Evolutionary conservation across 2,113 vertebrate genomes (phyloP).

Genomic region (Bufo bufo): DNA sequence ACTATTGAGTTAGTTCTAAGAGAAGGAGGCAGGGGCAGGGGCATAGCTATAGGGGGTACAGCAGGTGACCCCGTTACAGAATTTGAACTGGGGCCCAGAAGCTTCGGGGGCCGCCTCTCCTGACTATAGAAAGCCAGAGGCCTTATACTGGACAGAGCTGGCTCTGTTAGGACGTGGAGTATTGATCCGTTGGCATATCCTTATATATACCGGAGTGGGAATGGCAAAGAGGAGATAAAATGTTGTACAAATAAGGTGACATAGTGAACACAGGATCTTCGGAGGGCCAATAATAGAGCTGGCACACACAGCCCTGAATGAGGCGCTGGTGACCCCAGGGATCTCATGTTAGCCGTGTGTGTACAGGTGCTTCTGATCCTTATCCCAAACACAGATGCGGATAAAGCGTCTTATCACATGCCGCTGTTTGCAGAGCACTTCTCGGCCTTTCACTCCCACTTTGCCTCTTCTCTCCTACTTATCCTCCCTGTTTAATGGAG

Average conservation of each 20-base stretch:
- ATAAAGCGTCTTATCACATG: constrained; percentile 53
- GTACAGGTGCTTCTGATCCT: constrained; percentile 56
- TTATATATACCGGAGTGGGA: not conserved
- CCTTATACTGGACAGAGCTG: not conserved
- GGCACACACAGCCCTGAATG: constrained; percentile 28
- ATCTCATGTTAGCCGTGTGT: constrained; percentile 42
- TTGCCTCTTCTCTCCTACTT: constrained; percentile 44
- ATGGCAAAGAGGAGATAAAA: not conserved
- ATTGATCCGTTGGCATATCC: not conserved
- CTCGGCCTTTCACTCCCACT: constrained; percentile 40
- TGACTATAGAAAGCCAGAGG: not conserved
- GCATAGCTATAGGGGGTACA: too few species aligned
- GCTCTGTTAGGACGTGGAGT: not conserved
- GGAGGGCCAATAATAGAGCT: constrained; percentile 18
- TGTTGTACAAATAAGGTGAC: constrained; percentile 26
- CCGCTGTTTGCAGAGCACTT: constrained; percentile 44
- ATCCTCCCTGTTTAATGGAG: constrained; percentile 43
- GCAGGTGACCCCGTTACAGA: too few species aligned
- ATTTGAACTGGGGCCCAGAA: not conserved
- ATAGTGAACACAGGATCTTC: constrained; percentile 5
- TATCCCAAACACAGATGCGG: constrained; percentile 56
- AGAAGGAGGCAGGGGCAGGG: too few species aligned
- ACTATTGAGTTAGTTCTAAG: too few species aligned
- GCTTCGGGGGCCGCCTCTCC: not conserved
- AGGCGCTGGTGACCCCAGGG: constrained; percentile 31